Evolutionary conservation across 2,888 invertebrate species (phyloP).

Genomic region (Lepetodrilus schrolli): DNA sequence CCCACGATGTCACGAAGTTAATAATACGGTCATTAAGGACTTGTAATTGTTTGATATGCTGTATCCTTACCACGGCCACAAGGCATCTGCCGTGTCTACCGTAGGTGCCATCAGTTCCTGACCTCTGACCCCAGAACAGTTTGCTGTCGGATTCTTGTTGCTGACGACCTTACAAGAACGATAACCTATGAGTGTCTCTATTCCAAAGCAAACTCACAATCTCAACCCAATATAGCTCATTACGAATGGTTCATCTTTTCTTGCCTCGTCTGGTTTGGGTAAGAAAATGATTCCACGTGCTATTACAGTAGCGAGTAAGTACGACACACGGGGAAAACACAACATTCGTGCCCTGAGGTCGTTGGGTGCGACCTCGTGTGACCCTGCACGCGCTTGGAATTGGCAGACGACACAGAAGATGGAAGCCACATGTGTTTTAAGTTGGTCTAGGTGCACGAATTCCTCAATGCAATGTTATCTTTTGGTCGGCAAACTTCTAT

Average conservation of each 20-base stretch:
- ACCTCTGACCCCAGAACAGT: neutral
- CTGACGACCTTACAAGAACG: neutral
- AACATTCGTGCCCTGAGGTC: slow-evolving; percentile 16
- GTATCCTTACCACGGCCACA: neutral
- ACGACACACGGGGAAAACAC: slow-evolving; percentile 3
- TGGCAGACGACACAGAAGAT: slow-evolving; percentile 23
- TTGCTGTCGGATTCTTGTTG: neutral
- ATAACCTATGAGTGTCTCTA: neutral
- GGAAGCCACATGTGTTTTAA: slow-evolving; percentile 19
- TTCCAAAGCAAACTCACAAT: neutral
- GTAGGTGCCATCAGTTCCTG: neutral
- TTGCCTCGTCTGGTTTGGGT: neutral
- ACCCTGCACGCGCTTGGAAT: slow-evolving; percentile 25
- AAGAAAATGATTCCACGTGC: slow-evolving; percentile 14
- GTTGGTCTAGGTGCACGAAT: slow-evolving; percentile 16
- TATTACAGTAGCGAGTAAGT: slow-evolving; percentile 4
- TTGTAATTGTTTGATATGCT: neutral
- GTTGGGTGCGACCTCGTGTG: neutral
- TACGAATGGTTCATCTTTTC: neutral
- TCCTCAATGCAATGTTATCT: neutral
- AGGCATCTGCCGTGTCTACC: neutral
- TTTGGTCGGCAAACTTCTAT: slow-evolving; percentile 12
- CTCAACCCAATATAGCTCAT: neutral
- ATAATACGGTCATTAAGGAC: neutral
- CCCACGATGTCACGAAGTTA: neutral